Evolutionary conservation across 2,888 invertebrate species (phyloP).

Genomic region (Luffia ferchaultella): DNA sequence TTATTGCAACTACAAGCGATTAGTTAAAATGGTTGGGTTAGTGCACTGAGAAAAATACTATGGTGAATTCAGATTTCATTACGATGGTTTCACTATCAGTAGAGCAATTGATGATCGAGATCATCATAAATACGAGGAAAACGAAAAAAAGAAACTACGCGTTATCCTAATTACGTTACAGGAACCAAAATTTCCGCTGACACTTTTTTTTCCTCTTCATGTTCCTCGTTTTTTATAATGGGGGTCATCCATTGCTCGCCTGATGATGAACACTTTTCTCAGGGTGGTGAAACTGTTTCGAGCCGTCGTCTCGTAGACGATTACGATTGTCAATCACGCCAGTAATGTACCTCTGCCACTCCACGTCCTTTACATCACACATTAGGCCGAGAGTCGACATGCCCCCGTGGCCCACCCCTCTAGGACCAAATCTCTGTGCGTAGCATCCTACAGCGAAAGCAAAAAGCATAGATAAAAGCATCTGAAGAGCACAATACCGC

Average conservation of each 20-base stretch:
- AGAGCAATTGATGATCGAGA: no score
- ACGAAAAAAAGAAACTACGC: no score
- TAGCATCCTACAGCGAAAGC: conserved; percentile 84
- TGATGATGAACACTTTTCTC: no score
- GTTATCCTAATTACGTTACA: no score
- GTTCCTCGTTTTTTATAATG: no score
- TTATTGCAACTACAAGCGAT: not conserved
- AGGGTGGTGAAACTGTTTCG: not conserved
- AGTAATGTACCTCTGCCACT: conserved; percentile 73
- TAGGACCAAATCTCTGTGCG: conserved; percentile 94
- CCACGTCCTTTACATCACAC: conserved; percentile 82
- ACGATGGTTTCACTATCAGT: no score
- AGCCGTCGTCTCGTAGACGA: not conserved
- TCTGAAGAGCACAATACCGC: conserved; percentile 39
- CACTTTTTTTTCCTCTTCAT: no score
- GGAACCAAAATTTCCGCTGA: no score
- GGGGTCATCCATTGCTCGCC: no score
- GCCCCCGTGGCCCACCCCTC: conserved; percentile 93
- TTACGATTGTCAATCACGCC: not conserved
- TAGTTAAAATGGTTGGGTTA: not conserved
- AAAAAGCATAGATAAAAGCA: conserved; percentile 22
- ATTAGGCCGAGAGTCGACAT: conserved; percentile 85
- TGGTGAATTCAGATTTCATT: no score
- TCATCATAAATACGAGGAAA: no score
- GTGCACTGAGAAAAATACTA: no score